Percentiles rank a stretch among this genome's conserved stretches.
These are phyloP conservation scores for Muscicapa comitata DNA, from an alignment of 2,797 vertebrate species.

Conservation along the genomic window DNA sequence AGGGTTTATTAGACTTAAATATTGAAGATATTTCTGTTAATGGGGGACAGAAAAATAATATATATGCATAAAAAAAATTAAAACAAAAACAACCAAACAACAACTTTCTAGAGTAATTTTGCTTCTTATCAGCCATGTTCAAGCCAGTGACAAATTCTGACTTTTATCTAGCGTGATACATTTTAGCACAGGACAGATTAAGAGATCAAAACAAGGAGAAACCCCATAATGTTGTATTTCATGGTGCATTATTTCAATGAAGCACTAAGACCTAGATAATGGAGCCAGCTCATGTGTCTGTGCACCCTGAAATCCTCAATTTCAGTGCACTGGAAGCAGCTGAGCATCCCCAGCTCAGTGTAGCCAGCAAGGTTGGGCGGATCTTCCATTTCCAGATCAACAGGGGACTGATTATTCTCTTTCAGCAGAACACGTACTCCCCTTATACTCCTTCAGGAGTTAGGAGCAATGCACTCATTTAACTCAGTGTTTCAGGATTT, in stretches of 20 bases:
- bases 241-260: background rate
- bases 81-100: background rate
- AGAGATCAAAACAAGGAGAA: background rate
- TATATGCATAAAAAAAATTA: background rate
- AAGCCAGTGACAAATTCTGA: background rate
- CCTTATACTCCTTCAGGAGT: background rate
- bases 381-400: background rate
- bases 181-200: background rate
- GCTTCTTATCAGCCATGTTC: background rate
- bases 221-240: background rate
- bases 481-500: background rate
- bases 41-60: background rate
- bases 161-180: background rate
- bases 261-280: background rate
- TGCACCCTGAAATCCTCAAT: background rate
- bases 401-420: background rate
- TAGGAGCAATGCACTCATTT: background rate
- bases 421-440: background rate
- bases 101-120: background rate
- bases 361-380: background rate
- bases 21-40: background rate
- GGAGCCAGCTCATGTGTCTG: background rate
- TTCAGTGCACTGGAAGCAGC: background rate
- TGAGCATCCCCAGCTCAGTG: background rate
- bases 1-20: background rate